Percentiles rank a stretch among this genome's conserved stretches.
These are phyloP conservation scores for Wasmannia auropunctata DNA, from an alignment of 1,140 invertebrate species.

Conservation along the genomic window DNA sequence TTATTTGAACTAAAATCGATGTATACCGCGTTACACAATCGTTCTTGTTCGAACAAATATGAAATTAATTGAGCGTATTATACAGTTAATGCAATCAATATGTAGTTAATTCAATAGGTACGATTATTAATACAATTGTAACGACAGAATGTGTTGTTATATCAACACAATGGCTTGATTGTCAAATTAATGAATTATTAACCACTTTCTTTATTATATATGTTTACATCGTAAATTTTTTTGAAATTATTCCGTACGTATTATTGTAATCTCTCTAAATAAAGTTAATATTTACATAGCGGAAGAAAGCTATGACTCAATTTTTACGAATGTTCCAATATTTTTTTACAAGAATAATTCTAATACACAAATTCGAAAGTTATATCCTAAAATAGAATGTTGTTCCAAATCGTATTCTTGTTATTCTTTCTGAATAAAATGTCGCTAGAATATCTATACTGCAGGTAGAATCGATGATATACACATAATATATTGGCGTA, in stretches of 20 bases:
- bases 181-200: neutral
- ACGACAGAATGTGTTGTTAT: neutral
- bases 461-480: neutral
- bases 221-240: neutral
- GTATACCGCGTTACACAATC: neutral
- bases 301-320: neutral
- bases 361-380: neutral
- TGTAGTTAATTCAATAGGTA: neutral
- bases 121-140: constrained; percentile 7
- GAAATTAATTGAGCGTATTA: constrained; percentile 7
- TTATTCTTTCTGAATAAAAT: neutral
- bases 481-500: neutral
- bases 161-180: neutral
- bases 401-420: neutral
- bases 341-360: neutral
- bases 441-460: neutral
- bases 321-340: neutral
- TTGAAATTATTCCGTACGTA: neutral
- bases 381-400: neutral
- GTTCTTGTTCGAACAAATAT: neutral
- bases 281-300: neutral
- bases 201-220: neutral
- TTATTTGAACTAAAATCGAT: neutral
- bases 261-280: neutral
- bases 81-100: constrained; percentile 7